Conservation (phyloP, 2,113 vertebrate species). For the Panurus biarmicus region DNA sequence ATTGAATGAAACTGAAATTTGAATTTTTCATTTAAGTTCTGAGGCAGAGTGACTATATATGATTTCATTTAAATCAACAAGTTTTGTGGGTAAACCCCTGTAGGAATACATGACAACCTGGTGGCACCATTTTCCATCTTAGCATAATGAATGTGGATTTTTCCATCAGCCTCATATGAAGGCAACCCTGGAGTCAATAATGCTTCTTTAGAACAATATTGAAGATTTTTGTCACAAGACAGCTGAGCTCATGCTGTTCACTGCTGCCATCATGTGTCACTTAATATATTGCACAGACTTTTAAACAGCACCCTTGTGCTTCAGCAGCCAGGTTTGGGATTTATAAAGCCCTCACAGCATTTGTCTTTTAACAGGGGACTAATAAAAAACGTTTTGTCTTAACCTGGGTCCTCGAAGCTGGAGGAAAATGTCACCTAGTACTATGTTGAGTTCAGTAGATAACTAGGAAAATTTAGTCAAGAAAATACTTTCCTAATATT, state of each 20-base stretch:
- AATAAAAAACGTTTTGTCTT: neutral
- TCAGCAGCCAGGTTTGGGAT: neutral
- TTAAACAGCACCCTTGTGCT: neutral
- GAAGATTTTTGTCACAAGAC: neutral
- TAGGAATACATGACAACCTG: neutral
- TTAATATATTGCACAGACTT: conserved; percentile 17
- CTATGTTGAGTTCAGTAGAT: neutral
- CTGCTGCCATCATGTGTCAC: conserved; percentile 41
- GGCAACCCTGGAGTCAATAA: neutral
- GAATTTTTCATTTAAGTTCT: neutral
- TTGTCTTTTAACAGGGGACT: neutral
- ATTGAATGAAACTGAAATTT: neutral
- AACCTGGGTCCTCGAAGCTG: neutral
- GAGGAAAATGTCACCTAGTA: neutral
- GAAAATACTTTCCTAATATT: neutral
- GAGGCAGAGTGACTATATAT: neutral
- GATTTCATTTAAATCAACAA: neutral
- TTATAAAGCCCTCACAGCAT: neutral
- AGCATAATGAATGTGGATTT: neutral
- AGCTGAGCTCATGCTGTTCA: neutral
- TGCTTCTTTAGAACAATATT: neutral
- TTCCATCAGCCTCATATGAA: neutral
- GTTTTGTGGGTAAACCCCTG: neutral
- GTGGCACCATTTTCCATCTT: neutral
- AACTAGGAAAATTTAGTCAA: neutral